These are phyloP conservation scores for Acanthurus tractus DNA, from an alignment of 2,797 vertebrate genomes.

Conservation along the genomic window DNA sequence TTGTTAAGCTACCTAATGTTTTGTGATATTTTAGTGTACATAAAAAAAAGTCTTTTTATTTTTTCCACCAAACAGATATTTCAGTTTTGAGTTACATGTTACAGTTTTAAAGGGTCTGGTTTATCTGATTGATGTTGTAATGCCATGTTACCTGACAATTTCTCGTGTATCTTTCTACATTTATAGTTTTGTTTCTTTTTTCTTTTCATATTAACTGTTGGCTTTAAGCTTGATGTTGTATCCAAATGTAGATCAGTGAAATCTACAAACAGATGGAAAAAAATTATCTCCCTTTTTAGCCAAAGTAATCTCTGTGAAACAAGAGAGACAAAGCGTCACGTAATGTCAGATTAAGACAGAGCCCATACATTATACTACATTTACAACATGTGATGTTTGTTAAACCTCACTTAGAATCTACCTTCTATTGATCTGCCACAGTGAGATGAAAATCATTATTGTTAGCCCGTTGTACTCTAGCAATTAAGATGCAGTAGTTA, in stretches of 20 bases:
- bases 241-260: conserved; percentile 70
- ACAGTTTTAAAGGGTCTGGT: conserved; percentile 63
- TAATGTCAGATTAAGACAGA: conserved; percentile 41
- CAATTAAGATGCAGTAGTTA: conserved; percentile 67
- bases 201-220: conserved; percentile 63
- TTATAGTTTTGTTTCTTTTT: conserved; percentile 27
- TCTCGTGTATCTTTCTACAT: conserved; percentile 65
- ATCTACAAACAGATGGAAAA: conserved; percentile 60
- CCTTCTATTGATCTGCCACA: conserved; percentile 51
- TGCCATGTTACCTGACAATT: conserved; percentile 70
- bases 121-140: conserved; percentile 66
- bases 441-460: conserved; percentile 43
- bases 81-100: conserved; percentile 72
- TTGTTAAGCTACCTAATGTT: conserved; percentile 74
- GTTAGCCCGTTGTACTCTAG: conserved; percentile 45
- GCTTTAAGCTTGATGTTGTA: conserved; percentile 79
- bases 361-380: conserved; percentile 39
- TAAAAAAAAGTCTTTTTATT: conserved; percentile 63
- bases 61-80: conserved; percentile 69
- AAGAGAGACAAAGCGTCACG: conserved; percentile 49
- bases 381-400: conserved; percentile 47
- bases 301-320: conserved; percentile 66
- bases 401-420: conserved; percentile 57
- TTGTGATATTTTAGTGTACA: conserved; percentile 75
- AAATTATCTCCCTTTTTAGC: conserved; percentile 64